Percentiles rank a stretch among this genome's conserved stretches.
Conservation (phyloP, 1,140 invertebrate genomes). For the Megathymus violae region DNA sequence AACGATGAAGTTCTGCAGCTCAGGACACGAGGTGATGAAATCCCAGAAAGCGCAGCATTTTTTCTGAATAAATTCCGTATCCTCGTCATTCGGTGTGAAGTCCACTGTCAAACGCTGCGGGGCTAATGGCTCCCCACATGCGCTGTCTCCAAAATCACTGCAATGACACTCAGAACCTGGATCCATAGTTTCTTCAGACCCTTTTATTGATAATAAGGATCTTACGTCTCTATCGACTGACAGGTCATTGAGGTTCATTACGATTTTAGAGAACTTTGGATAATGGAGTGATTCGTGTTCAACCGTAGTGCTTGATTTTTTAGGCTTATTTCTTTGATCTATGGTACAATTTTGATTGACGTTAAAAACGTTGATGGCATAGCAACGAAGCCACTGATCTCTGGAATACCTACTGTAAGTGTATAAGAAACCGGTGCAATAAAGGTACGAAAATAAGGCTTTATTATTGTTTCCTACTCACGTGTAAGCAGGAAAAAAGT, state of each 20-base stretch:
- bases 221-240: neutral
- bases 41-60: slow-evolving; percentile 48
- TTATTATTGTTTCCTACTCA: too few relatives aligned
- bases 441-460: too few relatives aligned
- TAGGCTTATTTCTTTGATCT: neutral
- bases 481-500: too few relatives aligned
- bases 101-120: slow-evolving; percentile 42
- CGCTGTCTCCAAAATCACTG: slow-evolving; percentile 19
- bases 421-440: too few relatives aligned
- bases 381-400: too few relatives aligned
- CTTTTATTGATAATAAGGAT: neutral
- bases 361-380: neutral
- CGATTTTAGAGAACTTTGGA: neutral
- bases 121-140: slow-evolving; percentile 39
- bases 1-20: slow-evolving; percentile 14
- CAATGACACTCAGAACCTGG: neutral
- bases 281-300: too few relatives aligned
- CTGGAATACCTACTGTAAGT: too few relatives aligned
- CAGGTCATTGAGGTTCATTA: neutral
- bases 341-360: neutral
- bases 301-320: too few relatives aligned
- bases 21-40: slow-evolving; percentile 21
- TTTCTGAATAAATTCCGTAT: slow-evolving; percentile 33
- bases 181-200: neutral
- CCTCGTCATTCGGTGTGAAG: slow-evolving; percentile 39